phyloP scores from a whole-genome alignment of 1,140 invertebrate genomes.

The Drosophila bocki region DNA sequence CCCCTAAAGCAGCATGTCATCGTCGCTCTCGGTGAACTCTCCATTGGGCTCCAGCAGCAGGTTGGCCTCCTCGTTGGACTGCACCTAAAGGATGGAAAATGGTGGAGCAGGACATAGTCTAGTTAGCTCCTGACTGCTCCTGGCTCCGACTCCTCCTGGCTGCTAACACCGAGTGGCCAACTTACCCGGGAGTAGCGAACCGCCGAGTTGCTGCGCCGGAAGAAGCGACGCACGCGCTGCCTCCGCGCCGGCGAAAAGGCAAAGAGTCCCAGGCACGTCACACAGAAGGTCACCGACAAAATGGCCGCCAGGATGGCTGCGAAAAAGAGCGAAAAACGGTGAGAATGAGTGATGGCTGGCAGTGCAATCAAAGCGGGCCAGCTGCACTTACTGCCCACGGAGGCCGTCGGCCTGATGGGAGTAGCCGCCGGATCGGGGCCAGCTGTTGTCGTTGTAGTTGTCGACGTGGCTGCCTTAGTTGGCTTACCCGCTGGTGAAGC shows the following conservation, averaged over 20 bases:
- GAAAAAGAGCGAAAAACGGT: slow-evolving; percentile 22
- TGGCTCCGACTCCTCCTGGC: not conserved
- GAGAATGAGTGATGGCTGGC: slow-evolving; percentile 11
- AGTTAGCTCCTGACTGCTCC: not conserved
- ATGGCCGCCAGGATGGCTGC: slow-evolving; percentile 73
- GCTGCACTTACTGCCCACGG: slow-evolving; percentile 81
- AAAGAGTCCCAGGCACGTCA: slow-evolving; percentile 74
- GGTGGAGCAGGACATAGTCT: not conserved
- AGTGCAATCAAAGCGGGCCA: slow-evolving; percentile 20
- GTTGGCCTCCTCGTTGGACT: slow-evolving; percentile 80
- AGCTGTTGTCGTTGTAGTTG: slow-evolving; percentile 38
- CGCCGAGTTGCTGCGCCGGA: slow-evolving; percentile 67
- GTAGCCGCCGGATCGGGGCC: slow-evolving; percentile 47
- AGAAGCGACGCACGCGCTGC: slow-evolving; percentile 69
- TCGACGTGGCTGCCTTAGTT: slow-evolving; percentile 44
- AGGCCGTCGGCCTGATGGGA: slow-evolving; percentile 69
- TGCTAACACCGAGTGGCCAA: not conserved
- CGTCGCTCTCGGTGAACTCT: slow-evolving; percentile 81
- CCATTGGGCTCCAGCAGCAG: slow-evolving; percentile 78
- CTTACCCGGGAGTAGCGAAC: slow-evolving; percentile 77
- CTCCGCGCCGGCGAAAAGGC: slow-evolving; percentile 79
- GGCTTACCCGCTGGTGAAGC: slow-evolving; percentile 62
- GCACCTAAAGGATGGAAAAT: slow-evolving; percentile 56
- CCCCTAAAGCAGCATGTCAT: slow-evolving; percentile 80
- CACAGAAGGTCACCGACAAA: slow-evolving; percentile 74